Conservation (phyloP, 2,797 vertebrate species). For the Neosilurus mollespiculum region DNA sequence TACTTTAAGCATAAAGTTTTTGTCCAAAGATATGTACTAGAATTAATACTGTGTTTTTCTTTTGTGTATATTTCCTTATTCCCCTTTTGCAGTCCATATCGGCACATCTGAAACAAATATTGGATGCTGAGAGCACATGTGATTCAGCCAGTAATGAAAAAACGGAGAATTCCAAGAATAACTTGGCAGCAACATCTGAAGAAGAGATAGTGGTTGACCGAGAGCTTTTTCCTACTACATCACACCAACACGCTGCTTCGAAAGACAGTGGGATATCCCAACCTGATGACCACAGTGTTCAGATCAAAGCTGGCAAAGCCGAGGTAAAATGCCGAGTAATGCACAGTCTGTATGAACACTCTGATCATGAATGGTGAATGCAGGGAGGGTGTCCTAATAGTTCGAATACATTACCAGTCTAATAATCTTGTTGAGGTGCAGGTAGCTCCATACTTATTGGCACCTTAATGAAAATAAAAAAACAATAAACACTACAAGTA, state of each 20-base stretch:
- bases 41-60: not conserved
- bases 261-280: slow-evolving; percentile 65
- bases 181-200: slow-evolving; percentile 62
- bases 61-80: not conserved
- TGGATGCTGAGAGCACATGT: slow-evolving; percentile 55
- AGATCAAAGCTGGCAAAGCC: slow-evolving; percentile 92
- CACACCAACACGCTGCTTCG: not conserved
- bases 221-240: slow-evolving; percentile 52
- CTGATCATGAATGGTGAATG: not conserved
- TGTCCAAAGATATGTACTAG: not conserved
- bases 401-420: not conserved
- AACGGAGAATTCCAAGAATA: slow-evolving; percentile 59
- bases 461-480: not conserved
- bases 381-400: not conserved
- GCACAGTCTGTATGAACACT: not conserved
- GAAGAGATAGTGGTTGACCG: slow-evolving; percentile 60
- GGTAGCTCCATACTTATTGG: not conserved
- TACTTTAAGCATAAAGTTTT: not conserved
- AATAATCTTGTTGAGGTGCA: not conserved
- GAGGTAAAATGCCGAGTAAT: slow-evolving; percentile 77
- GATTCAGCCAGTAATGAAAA: slow-evolving; percentile 56
- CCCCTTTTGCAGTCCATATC: slow-evolving; percentile 76
- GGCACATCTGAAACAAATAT: slow-evolving; percentile 79
- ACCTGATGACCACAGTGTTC: slow-evolving; percentile 85
- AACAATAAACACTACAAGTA: not conserved